Conservation (phyloP, 2,113 vertebrate genomes). For the Aldabrachelys gigantea region DNA sequence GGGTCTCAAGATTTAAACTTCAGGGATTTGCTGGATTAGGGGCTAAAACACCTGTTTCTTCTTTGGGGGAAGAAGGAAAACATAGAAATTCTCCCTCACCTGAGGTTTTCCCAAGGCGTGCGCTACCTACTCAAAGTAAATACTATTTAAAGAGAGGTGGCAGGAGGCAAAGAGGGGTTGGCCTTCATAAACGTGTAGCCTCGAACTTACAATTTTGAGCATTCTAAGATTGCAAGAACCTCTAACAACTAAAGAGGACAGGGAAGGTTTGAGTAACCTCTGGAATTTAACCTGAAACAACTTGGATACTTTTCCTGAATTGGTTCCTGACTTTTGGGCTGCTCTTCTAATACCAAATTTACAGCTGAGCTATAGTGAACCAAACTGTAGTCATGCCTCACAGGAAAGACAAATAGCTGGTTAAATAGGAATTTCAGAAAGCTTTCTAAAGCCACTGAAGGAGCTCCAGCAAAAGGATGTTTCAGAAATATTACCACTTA, state of each 20-base stretch:
- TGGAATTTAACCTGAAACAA: neutral
- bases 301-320: neutral
- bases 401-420: neutral
- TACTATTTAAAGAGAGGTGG: neutral
- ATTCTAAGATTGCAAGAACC: neutral
- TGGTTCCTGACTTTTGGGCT: neutral
- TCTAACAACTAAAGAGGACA: neutral
- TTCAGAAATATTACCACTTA: neutral
- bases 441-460: neutral
- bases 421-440: neutral
- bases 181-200: neutral
- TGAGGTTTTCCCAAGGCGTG: neutral
- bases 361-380: neutral
- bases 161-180: neutral
- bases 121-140: neutral
- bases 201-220: neutral
- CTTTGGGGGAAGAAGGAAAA: neutral
- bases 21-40: neutral
- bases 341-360: neutral
- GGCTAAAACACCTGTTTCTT: neutral
- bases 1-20: neutral
- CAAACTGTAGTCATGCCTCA: neutral
- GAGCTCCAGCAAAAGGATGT: neutral
- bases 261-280: neutral
- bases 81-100: neutral